A percentile compares a stretch with the other conserved stretches of the same genome.
Evolutionary conservation across 2,113 vertebrate species (phyloP).

Genomic region (Euleptes europaea): DNA sequence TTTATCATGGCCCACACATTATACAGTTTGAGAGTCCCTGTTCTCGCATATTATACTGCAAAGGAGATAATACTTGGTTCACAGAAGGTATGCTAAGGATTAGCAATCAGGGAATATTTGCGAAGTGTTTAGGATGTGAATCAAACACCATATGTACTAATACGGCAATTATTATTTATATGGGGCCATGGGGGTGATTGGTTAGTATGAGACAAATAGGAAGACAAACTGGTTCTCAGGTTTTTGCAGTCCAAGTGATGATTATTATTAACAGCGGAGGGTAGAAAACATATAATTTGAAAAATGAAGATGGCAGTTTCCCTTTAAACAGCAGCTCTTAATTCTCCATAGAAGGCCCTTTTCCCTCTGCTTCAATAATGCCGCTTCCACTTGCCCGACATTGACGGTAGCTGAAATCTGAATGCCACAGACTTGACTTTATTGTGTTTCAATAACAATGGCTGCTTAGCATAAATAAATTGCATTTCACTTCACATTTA

Average conservation of each 20-base stretch:
- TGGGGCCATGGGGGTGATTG: not conserved
- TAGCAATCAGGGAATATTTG: slow-evolving; percentile 13
- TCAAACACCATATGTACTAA: slow-evolving; percentile 22
- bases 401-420: not conserved
- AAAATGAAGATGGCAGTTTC: not conserved
- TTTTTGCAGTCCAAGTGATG: not conserved
- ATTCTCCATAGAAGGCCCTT: fast-evolving
- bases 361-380: not conserved
- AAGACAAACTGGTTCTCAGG: not conserved
- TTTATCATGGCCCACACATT: not conserved
- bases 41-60: not conserved
- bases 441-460: slow-evolving; percentile 31
- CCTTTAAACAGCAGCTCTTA: not conserved
- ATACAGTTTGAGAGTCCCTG: not conserved
- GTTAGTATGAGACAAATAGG: slow-evolving; percentile 4
- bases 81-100: slow-evolving; percentile 5
- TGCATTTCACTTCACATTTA: slow-evolving; percentile 28
- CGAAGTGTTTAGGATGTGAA: slow-evolving; percentile 5
- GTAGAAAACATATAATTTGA: slow-evolving; percentile 12
- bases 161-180: slow-evolving; percentile 22
- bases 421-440: not conserved
- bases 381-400: not conserved
- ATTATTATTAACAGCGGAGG: slow-evolving; percentile 1
- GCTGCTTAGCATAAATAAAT: slow-evolving; percentile 33
- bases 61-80: not conserved